Evolutionary conservation across 1,140 invertebrate species (phyloP).

Genomic region (Saxidomus purpurata): DNA sequence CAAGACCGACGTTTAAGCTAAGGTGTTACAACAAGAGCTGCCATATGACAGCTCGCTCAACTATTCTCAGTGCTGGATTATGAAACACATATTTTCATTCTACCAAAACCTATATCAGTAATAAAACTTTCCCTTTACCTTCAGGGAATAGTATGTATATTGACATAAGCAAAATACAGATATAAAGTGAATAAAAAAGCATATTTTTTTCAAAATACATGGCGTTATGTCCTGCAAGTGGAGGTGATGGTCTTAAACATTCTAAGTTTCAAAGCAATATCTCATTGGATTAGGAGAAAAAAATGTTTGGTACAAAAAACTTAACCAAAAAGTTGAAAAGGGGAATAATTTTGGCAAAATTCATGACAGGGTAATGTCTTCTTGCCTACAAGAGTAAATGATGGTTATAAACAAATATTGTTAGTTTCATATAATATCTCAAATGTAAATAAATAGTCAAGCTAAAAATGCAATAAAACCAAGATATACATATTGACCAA

Average conservation of each 20-base stretch:
- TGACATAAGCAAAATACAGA: constrained; percentile 24
- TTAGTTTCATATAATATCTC: constrained; percentile 8
- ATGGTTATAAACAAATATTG: constrained; percentile 9
- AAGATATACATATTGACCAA: constrained; percentile 24
- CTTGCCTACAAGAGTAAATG: neutral
- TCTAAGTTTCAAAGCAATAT: constrained; percentile 15
- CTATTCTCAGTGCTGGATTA: constrained; percentile 13
- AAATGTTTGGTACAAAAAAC: constrained; percentile 9
- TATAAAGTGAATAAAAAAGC: constrained; percentile 10
- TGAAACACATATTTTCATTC: constrained; percentile 13
- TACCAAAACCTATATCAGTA: constrained; percentile 6
- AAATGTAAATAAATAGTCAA: constrained; percentile 10
- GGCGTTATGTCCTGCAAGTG: neutral
- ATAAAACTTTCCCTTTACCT: constrained; percentile 10
- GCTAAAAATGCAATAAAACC: constrained; percentile 7
- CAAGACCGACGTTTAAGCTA: neutral
- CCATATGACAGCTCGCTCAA: neutral
- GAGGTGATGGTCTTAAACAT: constrained; percentile 14
- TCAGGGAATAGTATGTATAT: constrained; percentile 25
- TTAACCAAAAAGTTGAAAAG: neutral
- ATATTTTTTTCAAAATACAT: neutral
- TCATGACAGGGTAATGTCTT: neutral
- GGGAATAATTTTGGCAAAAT: neutral
- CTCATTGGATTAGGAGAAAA: constrained; percentile 14
- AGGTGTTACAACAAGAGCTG: constrained; percentile 3